Percentiles rank a stretch among this genome's conserved stretches.
Evolutionary conservation across 53 echinoderm and acorn worm genomes (phyloP).

Genomic region (Temnopleurus reevesii): DNA sequence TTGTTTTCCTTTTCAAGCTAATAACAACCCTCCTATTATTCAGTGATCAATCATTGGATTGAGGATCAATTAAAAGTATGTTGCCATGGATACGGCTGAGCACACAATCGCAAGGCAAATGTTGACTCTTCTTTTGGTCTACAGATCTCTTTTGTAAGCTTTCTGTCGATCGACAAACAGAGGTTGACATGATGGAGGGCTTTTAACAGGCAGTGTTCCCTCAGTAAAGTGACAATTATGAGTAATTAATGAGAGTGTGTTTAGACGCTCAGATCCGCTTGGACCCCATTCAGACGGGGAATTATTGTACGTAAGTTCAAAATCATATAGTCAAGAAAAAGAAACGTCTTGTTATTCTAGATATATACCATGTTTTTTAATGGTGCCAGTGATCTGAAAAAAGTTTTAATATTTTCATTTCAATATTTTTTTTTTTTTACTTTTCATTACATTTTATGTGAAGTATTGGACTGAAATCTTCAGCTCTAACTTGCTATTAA

Average conservation of each 20-base stretch:
- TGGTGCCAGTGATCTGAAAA: too few species aligned
- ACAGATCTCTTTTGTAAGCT: constrained; percentile 19
- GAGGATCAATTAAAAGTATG: background rate
- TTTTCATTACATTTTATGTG: too few species aligned
- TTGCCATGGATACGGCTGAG: constrained; percentile 2
- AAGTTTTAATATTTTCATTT: too few species aligned
- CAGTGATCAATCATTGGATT: background rate
- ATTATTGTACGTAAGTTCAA: too few species aligned
- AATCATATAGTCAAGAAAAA: too few species aligned
- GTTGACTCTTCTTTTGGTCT: background rate
- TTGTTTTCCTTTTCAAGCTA: background rate
- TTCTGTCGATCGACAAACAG: background rate
- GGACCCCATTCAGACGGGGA: too few species aligned
- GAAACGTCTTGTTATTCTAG: too few species aligned
- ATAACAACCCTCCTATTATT: background rate
- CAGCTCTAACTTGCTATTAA: too few species aligned
- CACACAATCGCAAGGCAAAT: constrained; percentile 20
- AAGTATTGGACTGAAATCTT: too few species aligned
- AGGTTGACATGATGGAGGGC: constrained; percentile 4
- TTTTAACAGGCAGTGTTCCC: background rate
- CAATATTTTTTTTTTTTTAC: too few species aligned
- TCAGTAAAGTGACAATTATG: constrained; percentile 36
- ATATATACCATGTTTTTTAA: too few species aligned
- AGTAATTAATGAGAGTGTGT: background rate
- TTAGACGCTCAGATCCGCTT: too few species aligned